Evolutionary conservation across 1,140 invertebrate species (phyloP), one percentile per base, ranked within the genome.

Genomic region (Sycophila sp.): DNA sequence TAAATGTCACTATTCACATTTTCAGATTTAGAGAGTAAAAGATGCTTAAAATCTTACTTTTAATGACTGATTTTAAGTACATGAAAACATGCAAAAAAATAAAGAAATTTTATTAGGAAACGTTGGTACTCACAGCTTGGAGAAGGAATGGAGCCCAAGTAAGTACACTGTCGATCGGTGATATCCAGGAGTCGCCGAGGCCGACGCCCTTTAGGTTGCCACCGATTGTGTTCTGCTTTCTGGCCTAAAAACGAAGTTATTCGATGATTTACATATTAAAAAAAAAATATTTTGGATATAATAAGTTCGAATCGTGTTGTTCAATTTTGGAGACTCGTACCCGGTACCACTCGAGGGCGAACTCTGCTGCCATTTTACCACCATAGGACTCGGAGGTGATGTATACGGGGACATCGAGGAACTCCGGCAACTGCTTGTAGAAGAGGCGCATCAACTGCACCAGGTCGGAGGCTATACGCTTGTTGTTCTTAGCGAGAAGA

Each of bases 331-430:
- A 58, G 13, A 38, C 28, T 47, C 45, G 78, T 84, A 93, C 92
- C 82, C 90, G 86, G 74, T 87, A 83, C 78, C 93, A 86, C 24
- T 81, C 76, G 34, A 88, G 79, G 1, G 88, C 92, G 76, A 96
- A 94, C 73, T 94, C 92, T 6, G 92, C 89, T 0, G 94, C 91
- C 94, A 96, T 96, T 87, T 97, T 97, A 0, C 94, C 94, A 13
- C 94, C 94, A 83, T 96, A 96, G 0, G 94, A 95, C 79, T 96
- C 93, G 28, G 90, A 92, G 71, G 93, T 93, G 49, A 96, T 94
- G 75, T 94, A 96, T 10, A 95, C 87, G 0, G 94, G 92, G 2
- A 92, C 88, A 5, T 81, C 85, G 76, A 91, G 86, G 78, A 94
- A 94, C 69, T 91, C 86, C 0, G 91, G 89, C 71, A 91, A 77